phyloP scores from a whole-genome alignment of 2,888 invertebrate species.

The Agrotis puta region DNA sequence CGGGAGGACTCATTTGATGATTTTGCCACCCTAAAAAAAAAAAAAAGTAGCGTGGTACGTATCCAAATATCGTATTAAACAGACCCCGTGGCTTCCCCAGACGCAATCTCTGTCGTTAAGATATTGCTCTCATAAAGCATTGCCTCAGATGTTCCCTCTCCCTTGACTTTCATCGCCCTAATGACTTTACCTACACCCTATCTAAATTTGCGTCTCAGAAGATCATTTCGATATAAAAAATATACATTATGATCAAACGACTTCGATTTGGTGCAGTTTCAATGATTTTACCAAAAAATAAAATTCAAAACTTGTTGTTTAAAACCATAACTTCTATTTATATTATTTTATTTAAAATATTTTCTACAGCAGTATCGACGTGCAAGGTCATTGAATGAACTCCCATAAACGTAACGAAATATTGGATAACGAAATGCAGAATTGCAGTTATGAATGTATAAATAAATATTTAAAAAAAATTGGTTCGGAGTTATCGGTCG shows the following conservation, averaged over 20 bases:
- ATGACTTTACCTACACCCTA: constrained; percentile 50
- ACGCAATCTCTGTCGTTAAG: constrained; percentile 71
- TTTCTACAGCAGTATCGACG: constrained; percentile 17
- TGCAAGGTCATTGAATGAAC: constrained; percentile 36
- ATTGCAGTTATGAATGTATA: constrained; percentile 37
- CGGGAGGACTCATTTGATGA: no score
- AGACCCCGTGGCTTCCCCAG: constrained; percentile 56
- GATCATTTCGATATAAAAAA: constrained; percentile 15
- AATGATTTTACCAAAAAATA: background rate
- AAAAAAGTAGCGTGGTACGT: constrained; percentile 42
- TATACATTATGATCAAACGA: background rate
- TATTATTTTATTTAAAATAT: no score
- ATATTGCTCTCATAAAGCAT: constrained; percentile 65
- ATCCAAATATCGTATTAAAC: constrained; percentile 61
- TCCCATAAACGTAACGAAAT: constrained; percentile 39
- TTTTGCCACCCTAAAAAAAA: no score
- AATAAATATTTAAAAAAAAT: constrained; percentile 35
- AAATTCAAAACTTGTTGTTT: background rate
- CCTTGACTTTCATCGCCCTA: constrained; percentile 41
- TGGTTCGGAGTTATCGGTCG: constrained; percentile 34
- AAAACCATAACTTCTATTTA: background rate
- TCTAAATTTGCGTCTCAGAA: constrained; percentile 37
- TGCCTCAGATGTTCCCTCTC: constrained; percentile 45
- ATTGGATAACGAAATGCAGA: constrained; percentile 28
- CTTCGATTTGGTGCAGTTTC: background rate